These are phyloP conservation scores for Conopomorpha cramerella DNA, from an alignment of 1,140 invertebrate genomes.

Conservation along the genomic window DNA sequence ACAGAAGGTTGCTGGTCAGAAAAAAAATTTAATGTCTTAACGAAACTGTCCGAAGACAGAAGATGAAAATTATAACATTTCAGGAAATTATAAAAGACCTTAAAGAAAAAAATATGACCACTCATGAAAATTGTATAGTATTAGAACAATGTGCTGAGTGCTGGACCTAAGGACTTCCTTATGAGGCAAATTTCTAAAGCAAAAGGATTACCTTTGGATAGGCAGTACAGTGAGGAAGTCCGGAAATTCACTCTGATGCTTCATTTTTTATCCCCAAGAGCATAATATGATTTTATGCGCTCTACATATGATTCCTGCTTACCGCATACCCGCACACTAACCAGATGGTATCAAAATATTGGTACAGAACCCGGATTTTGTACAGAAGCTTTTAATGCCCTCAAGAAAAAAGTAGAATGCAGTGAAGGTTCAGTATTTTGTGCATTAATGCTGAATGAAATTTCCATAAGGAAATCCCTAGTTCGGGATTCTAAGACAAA, in stretches of 20 bases:
- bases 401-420: background rate
- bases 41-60: background rate
- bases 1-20: background rate
- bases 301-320: slow-evolving; percentile 1
- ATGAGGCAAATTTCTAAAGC: slow-evolving; percentile 1
- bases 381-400: background rate
- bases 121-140: background rate
- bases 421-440: background rate
- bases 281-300: slow-evolving; percentile 1
- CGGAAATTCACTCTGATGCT: slow-evolving; percentile 1
- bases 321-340: slow-evolving; percentile 1
- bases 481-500: background rate
- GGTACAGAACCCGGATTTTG: slow-evolving; percentile 1
- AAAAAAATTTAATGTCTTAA: slow-evolving; percentile 1
- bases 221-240: slow-evolving; percentile 1
- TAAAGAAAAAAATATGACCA: background rate
- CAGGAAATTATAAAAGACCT: background rate
- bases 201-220: slow-evolving; percentile 1
- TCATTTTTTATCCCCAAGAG: slow-evolving; percentile 2
- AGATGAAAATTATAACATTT: background rate
- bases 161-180: background rate
- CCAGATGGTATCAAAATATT: slow-evolving; percentile 2
- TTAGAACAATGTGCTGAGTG: background rate
- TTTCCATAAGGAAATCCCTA: background rate
- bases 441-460: slow-evolving; percentile 1